These are phyloP conservation scores for Synergus japonicus DNA, from an alignment of 2,888 invertebrate species.

Conservation along the genomic window DNA sequence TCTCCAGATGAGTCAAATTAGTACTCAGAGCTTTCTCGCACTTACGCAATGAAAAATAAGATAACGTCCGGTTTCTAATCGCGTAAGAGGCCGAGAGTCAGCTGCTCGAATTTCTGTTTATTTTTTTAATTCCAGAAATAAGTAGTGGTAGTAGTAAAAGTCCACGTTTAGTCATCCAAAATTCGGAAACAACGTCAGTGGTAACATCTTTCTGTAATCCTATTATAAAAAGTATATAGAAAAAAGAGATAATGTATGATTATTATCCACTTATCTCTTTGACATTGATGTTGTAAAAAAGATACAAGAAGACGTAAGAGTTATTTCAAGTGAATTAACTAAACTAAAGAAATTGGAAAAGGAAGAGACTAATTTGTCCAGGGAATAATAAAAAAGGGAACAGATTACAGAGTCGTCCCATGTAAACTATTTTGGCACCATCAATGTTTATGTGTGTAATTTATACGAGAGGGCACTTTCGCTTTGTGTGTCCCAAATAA, in stretches of 20 bases:
- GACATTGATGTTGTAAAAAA: background rate
- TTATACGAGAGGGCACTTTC: constrained; percentile 56
- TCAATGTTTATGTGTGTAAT: background rate
- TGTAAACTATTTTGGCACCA: background rate
- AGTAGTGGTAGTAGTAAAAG: no score
- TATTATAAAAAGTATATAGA: background rate
- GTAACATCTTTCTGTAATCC: background rate
- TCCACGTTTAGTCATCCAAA: no score
- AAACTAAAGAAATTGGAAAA: background rate
- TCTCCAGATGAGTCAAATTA: background rate
- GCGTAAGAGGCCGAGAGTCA: background rate
- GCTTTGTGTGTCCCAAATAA: constrained; percentile 46
- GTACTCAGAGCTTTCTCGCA: constrained; percentile 27
- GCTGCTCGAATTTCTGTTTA: background rate
- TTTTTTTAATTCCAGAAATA: no score
- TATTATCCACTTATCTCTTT: background rate
- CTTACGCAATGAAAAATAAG: constrained; percentile 28
- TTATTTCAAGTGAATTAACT: background rate
- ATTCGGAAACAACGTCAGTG: no score
- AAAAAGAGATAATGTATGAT: background rate
- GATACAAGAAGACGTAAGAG: constrained; percentile 18
- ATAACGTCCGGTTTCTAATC: constrained; percentile 12
- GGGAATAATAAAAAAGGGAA: background rate
- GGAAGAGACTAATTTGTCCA: background rate
- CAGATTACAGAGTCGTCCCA: background rate